phyloP scores from a whole-genome alignment of 2,888 invertebrate species.

The Eupithecia inturbata region DNA sequence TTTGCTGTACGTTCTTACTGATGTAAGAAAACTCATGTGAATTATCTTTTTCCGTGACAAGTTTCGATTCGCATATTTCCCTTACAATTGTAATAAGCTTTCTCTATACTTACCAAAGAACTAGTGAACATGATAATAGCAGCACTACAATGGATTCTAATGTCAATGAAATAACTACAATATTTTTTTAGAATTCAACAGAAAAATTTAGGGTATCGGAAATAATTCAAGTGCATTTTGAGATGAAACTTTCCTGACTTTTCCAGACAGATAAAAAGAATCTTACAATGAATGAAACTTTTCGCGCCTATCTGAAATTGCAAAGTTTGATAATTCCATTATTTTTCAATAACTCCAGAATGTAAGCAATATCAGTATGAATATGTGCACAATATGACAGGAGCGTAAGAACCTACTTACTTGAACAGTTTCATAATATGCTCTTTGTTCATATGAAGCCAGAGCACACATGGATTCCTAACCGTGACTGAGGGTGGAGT shows the following conservation, averaged over 20 bases:
- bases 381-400: constrained; percentile 5
- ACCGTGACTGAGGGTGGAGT: constrained; percentile 14
- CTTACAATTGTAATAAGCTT: constrained; percentile 60
- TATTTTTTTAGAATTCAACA: not conserved
- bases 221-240: not conserved
- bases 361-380: constrained; percentile 13
- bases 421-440: constrained; percentile 21
- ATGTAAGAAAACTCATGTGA: constrained; percentile 40
- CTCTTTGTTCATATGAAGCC: constrained; percentile 4
- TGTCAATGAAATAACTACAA: not conserved
- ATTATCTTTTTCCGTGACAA: constrained; percentile 39
- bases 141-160: constrained; percentile 61
- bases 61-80: constrained; percentile 55
- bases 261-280: not conserved
- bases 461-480: constrained; percentile 12
- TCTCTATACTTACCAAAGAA: constrained; percentile 56
- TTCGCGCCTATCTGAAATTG: not conserved
- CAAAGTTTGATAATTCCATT: not conserved
- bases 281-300: not conserved
- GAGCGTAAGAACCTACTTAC: constrained; percentile 13
- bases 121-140: constrained; percentile 56
- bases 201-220: not conserved
- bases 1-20: constrained; percentile 23
- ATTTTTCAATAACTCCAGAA: not conserved
- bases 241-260: not conserved